Evolutionary conservation across 2,113 vertebrate species (phyloP).

Genomic region (Microcebus jonahi): DNA sequence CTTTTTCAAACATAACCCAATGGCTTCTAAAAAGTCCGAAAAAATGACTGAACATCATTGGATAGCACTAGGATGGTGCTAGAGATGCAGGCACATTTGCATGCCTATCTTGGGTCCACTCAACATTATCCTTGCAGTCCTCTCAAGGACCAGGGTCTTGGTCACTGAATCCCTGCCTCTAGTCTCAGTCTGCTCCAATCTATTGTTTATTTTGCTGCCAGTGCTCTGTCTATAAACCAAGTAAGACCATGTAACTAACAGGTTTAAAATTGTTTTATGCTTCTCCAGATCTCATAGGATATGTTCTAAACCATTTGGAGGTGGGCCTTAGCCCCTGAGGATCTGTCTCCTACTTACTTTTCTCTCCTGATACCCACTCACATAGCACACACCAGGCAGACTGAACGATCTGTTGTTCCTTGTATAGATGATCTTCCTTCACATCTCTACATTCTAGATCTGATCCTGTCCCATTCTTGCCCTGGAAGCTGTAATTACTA

Average conservation of each 20-base stretch:
- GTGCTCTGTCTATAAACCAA: neutral
- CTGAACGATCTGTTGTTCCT: neutral
- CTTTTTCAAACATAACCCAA: slow-evolving; percentile 16
- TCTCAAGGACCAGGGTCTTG: neutral
- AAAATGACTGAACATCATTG: neutral
- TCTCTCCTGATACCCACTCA: neutral
- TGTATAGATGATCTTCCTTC: neutral
- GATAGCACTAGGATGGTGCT: neutral
- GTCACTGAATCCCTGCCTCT: neutral
- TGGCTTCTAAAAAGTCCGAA: neutral
- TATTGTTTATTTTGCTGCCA: neutral
- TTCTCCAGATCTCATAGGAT: neutral
- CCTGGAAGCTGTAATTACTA: neutral
- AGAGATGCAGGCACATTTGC: neutral
- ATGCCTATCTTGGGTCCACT: neutral
- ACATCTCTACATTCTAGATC: neutral
- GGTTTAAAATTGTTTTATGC: neutral
- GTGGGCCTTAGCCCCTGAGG: neutral
- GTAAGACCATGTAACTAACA: neutral
- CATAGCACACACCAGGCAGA: neutral
- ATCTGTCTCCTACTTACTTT: neutral
- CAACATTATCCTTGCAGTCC: neutral
- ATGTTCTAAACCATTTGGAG: neutral
- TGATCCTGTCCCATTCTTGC: neutral
- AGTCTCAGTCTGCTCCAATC: neutral